Evolutionary conservation across 2,113 vertebrate species (phyloP).

Genomic region (Sitta europaea): DNA sequence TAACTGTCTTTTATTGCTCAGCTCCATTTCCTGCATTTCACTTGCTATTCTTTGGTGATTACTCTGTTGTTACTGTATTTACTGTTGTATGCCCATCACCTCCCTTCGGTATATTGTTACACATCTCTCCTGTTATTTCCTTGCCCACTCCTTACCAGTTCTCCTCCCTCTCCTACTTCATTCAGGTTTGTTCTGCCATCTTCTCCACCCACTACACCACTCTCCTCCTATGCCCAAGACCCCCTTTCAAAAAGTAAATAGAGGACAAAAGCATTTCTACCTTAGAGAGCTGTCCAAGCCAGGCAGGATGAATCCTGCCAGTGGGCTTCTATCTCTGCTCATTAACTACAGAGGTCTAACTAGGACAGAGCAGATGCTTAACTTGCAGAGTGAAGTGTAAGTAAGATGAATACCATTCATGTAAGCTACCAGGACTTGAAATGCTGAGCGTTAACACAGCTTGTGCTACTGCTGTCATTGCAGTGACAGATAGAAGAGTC

Average conservation of each 20-base stretch:
- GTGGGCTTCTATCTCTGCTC: background rate
- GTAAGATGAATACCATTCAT: background rate
- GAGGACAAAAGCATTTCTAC: background rate
- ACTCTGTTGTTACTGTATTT: background rate
- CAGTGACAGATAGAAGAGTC: background rate
- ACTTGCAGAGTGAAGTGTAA: background rate
- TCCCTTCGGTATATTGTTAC: background rate
- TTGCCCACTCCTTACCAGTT: background rate
- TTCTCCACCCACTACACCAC: background rate
- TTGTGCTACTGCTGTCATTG: background rate
- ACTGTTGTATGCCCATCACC: background rate
- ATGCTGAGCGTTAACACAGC: background rate
- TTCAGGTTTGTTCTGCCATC: background rate
- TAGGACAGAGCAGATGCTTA: background rate
- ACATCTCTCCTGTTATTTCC: background rate
- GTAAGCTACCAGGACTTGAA: background rate
- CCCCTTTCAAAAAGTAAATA: background rate
- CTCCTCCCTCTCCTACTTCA: background rate
- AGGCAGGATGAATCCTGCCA: background rate
- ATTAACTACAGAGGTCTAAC: background rate
- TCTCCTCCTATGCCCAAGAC: background rate
- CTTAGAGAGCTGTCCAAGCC: background rate
- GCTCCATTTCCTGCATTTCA: background rate
- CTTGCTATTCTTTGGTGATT: background rate
- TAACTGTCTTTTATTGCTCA: background rate